A percentile compares a stretch with the other conserved stretches of the same genome.
These are phyloP conservation scores for Deilephila porcellus DNA, from an alignment of 2,888 invertebrate genomes.

Conservation along the genomic window DNA sequence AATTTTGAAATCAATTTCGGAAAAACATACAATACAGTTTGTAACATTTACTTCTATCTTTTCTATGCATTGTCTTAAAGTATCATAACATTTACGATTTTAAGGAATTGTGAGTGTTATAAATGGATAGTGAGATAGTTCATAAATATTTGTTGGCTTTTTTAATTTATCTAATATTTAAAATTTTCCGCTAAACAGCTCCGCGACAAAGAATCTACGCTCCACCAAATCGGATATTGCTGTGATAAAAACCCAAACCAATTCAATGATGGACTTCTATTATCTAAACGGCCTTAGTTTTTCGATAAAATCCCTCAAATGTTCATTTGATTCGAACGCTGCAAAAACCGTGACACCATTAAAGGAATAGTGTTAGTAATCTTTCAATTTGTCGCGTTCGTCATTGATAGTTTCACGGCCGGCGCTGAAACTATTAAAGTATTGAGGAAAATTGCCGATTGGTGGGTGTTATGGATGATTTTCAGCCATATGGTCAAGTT, in stretches of 20 bases:
- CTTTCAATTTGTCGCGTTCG: conserved; percentile 59
- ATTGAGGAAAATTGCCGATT: conserved; percentile 39
- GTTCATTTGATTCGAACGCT: conserved; percentile 10
- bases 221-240: neutral
- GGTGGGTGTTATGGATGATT: conserved; percentile 9
- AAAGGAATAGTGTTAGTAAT: conserved; percentile 57
- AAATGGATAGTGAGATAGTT: too few relatives aligned
- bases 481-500: neutral
- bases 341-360: conserved; percentile 59
- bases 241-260: neutral
- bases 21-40: too few relatives aligned
- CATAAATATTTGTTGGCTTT: too few relatives aligned
- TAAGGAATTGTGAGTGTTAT: too few relatives aligned
- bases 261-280: conserved; percentile 3
- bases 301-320: neutral
- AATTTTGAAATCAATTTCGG: too few relatives aligned
- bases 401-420: conserved; percentile 38
- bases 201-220: neutral
- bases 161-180: neutral
- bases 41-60: too few relatives aligned
- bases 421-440: conserved; percentile 41
- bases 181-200: neutral
- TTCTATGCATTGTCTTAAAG: too few relatives aligned
- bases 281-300: conserved; percentile 10
- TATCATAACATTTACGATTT: too few relatives aligned